A percentile compares a stretch with the other conserved stretches of the same genome.
Conservation (phyloP, 2,888 invertebrate genomes). For the Tetragonisca angustula region DNA sequence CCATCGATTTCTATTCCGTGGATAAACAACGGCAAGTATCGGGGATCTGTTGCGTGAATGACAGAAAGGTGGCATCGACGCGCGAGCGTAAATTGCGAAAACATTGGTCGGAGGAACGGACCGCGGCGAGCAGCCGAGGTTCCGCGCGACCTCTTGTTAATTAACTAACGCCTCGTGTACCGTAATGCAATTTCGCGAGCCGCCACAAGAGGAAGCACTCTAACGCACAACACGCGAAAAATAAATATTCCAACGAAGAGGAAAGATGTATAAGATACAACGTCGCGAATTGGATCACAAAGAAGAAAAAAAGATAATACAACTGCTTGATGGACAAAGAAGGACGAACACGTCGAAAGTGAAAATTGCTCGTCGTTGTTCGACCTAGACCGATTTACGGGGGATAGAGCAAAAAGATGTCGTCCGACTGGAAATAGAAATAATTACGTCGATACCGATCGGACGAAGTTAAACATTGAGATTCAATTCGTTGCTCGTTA, state of each 20-base stretch:
- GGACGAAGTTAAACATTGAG: constrained; percentile 20
- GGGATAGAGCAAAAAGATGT: not conserved
- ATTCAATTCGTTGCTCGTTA: not conserved
- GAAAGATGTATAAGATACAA: too few species aligned
- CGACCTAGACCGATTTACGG: not conserved
- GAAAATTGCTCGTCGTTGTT: not conserved
- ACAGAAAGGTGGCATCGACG: constrained; percentile 41
- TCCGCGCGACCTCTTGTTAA: constrained; percentile 34
- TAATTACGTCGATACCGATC: constrained; percentile 12
- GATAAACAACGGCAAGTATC: not conserved
- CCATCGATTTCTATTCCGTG: constrained; percentile 28
- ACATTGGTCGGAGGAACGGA: constrained; percentile 17
- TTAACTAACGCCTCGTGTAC: constrained; percentile 44
- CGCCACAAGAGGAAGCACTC: not conserved
- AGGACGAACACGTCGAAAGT: not conserved
- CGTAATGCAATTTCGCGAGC: constrained; percentile 38
- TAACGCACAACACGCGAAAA: constrained; percentile 7
- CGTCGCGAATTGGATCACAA: not conserved
- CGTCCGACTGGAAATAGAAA: not conserved
- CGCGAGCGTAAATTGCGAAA: constrained; percentile 38
- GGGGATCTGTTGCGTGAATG: constrained; percentile 25
- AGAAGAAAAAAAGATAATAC: not conserved
- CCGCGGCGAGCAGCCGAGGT: not conserved
- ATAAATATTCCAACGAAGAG: constrained; percentile 19
- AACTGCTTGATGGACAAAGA: too few species aligned